A percentile compares a stretch with the other conserved stretches of the same genome.
Evolutionary conservation across 92 coral and sea anemone genomes (phyloP).

Genomic region (Plumapathes pennacea): DNA sequence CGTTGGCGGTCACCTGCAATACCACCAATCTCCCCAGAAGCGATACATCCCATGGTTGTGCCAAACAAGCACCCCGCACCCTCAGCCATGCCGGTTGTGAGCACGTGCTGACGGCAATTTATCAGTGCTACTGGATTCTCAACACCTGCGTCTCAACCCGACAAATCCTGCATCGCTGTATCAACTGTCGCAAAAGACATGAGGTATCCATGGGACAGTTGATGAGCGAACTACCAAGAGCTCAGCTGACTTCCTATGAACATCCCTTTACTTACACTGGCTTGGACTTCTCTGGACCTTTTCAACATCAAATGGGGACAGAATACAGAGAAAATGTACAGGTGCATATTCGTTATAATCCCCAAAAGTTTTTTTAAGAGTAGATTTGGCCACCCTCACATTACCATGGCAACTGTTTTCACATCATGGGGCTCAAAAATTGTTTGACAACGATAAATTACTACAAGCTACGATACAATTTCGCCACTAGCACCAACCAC

Average conservation of each 20-base stretch:
- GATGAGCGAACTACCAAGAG: conserved; percentile 42
- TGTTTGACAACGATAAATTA: too few species aligned
- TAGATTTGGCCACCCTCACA: too few species aligned
- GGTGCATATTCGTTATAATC: conserved; percentile 51
- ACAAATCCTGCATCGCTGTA: conserved; percentile 24
- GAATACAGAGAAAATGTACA: conserved; percentile 24
- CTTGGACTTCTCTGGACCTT: conserved; percentile 50
- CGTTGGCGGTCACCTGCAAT: conserved; percentile 39
- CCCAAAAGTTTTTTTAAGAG: too few species aligned
- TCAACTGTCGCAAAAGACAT: conserved; percentile 36
- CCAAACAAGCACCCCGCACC: conserved; percentile 42
- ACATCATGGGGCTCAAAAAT: too few species aligned
- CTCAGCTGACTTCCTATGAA: conserved; percentile 18
- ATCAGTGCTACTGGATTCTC: conserved; percentile 24
- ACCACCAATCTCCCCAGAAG: conserved; percentile 35
- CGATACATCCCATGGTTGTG: conserved; percentile 35
- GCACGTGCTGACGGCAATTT: conserved; percentile 23
- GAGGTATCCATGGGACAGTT: conserved; percentile 32
- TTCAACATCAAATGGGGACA: conserved; percentile 48
- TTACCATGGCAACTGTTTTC: too few species aligned
- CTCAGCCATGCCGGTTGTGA: conserved; percentile 47
- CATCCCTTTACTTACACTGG: conserved; percentile 47
- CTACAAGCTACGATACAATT: too few species aligned
- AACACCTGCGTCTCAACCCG: conserved; percentile 22
- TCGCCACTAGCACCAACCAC: too few species aligned